A percentile compares a stretch with the other conserved stretches of the same genome.
These are phyloP conservation scores for Dastarcus helophoroides DNA, from an alignment of 2,888 invertebrate species.

Conservation along the genomic window DNA sequence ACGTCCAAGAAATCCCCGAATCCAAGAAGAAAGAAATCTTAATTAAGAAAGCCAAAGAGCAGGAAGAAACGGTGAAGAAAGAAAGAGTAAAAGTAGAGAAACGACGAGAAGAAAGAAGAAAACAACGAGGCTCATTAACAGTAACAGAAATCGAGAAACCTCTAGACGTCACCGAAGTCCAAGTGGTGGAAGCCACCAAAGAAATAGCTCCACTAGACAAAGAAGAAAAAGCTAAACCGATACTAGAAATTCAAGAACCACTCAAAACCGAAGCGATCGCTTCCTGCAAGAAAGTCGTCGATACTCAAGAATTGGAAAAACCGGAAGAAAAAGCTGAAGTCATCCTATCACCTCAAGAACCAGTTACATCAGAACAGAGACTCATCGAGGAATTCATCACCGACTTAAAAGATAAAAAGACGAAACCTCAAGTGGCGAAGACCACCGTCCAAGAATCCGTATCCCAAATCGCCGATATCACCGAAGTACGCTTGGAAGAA, in stretches of 20 bases:
- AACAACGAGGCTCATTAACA: conserved; percentile 23
- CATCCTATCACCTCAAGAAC: conserved; percentile 44
- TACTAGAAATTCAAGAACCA: conserved; percentile 46
- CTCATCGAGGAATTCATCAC: conserved; percentile 44
- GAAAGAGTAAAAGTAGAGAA: conserved; percentile 42
- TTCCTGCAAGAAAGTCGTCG: conserved; percentile 50
- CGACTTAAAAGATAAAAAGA: conserved; percentile 36
- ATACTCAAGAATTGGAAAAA: conserved; percentile 35
- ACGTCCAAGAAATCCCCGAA: conserved; percentile 46
- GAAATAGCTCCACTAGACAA: conserved; percentile 36
- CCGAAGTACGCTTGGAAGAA: conserved; percentile 43
- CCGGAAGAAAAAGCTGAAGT: conserved; percentile 39
- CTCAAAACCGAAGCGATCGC: conserved; percentile 50
- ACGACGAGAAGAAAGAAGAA: conserved; percentile 29
- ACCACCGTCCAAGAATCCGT: conserved; percentile 26
- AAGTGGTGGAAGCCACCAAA: conserved; percentile 47
- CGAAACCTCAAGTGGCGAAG: conserved; percentile 26
- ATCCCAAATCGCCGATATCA: conserved; percentile 34
- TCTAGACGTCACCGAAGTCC: conserved; percentile 38
- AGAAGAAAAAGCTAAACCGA: conserved; percentile 40
- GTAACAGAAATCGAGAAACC: conserved; percentile 37
- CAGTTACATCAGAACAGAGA: conserved; percentile 46
- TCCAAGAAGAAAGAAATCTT: conserved; percentile 36
- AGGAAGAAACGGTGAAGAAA: conserved; percentile 41
- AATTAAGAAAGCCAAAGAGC: conserved; percentile 37